These are phyloP conservation scores for Plumapathes pennacea DNA, from an alignment of 92 coral and sea anemone genomes.

Conservation along the genomic window DNA sequence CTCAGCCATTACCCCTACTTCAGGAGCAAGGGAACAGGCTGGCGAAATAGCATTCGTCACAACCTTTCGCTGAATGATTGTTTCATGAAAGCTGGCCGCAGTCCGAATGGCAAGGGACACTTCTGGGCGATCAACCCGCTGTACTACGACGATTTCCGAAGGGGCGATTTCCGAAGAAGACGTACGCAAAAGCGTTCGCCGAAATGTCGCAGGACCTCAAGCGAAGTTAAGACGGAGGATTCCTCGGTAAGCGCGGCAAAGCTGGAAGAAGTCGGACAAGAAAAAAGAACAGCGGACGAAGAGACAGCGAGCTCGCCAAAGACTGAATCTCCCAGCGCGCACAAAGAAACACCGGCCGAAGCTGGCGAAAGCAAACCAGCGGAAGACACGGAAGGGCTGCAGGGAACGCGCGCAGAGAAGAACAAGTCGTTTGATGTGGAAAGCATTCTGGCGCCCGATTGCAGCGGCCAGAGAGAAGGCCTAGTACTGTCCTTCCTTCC, in stretches of 20 bases:
- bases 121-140: slow-evolving; percentile 85
- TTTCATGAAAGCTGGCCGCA: slow-evolving; percentile 82
- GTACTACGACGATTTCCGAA: slow-evolving; percentile 80
- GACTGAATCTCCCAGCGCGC: too few species aligned
- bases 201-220: slow-evolving; percentile 18
- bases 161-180: slow-evolving; percentile 79
- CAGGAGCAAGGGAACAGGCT: slow-evolving; percentile 83
- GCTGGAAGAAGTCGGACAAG: slow-evolving; percentile 21
- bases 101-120: slow-evolving; percentile 90
- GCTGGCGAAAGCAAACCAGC: slow-evolving; percentile 9
- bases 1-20: slow-evolving; percentile 80
- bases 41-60: slow-evolving; percentile 89
- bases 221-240: slow-evolving; percentile 19
- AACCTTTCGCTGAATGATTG: slow-evolving; percentile 85
- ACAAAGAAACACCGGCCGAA: too few species aligned
- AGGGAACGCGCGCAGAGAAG: slow-evolving; percentile 8
- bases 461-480: slow-evolving; percentile 18
- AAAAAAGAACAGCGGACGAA: slow-evolving; percentile 13
- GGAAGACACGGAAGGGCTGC: slow-evolving; percentile 4
- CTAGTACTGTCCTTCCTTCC: slow-evolving; percentile 15
- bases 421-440: slow-evolving; percentile 44
- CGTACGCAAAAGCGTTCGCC: slow-evolving; percentile 45
- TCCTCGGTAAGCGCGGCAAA: slow-evolving; percentile 32
- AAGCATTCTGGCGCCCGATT: slow-evolving; percentile 28
- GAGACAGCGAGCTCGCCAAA: slow-evolving; percentile 5